Base-by-base conservation (phyloP, 2,888 invertebrate species). In the Chydorus sphaericus region DNA sequence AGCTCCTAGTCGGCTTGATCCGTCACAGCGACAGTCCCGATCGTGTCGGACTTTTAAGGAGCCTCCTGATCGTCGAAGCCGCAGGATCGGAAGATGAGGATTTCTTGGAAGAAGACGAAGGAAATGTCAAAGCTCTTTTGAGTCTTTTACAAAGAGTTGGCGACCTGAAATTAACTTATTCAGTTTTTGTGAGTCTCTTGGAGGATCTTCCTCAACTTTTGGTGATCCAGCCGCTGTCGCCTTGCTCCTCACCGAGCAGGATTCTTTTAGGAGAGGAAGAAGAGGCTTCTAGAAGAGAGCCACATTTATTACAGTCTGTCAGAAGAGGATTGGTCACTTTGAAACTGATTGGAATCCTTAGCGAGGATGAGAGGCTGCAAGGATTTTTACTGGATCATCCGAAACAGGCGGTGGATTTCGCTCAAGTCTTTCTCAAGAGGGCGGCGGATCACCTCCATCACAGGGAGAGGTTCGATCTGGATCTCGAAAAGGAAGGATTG, bases 391-490 rank as follows among this genome's bases (percentile, higher is more conserved):
- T 54, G 1, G 59, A 61, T 18, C 53, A 58, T 37, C 50, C 55
- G 20, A 39, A 58, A 11, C 57, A 60, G 44, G 58, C 59, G 10
- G 33, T 62, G 5, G 44, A 53, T 23, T 58, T 61, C 50, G 53
- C 61, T 11, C 59, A 62, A 51, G 48, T 63, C 31, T 48, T 62
- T 14, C 29, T 61, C 2, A 59, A 59, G n/a, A 60, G 60, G 23
- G 48, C 31, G 48, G 48, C 36, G n/a, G 36, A 52, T 36, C 20
- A 36, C 11, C 16, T 52, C 14, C 8, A 39, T 23, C 10, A 36
- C 18, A 20, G 33, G 1, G 33, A 52, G 10, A 14, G 36, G 18
- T 44, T 44, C n/a, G 36, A 52, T 36, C 20, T 36, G 11, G 36
- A 36, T 23, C 36, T 52, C 16, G 33, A 52, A n/a, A 36, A 52